Evolutionary conservation across 1,140 invertebrate genomes (phyloP), one percentile per base, ranked within the genome.

Genomic region (Helicoverpa zea): DNA sequence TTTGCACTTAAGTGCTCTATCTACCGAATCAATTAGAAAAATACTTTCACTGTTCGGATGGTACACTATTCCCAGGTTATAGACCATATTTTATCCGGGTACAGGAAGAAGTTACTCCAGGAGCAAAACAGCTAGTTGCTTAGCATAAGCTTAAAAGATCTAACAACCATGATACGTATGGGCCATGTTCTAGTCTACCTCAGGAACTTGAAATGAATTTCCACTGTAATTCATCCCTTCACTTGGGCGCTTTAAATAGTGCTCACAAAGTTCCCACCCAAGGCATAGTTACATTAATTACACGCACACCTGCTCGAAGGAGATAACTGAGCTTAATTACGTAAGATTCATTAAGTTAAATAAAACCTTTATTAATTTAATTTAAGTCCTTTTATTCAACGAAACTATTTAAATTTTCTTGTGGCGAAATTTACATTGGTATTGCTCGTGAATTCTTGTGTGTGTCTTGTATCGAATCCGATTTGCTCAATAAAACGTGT

Each of bases 281-380:
- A 72, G n/a, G 52, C 18, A 59, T 47, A 30, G 72, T 16, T 18
- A 59, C 54, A 58, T 56, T 74, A 56, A 74, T 74, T 74, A 59
- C 30, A 74, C 54, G 52, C 72, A 74, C 72, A 74, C 72, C 72
- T 74, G 72, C 63, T 11, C 43, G 43, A 29, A 47, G 54, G 16
- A 74, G 54, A 74, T 74, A 58, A 35, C 35, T 43, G 54, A 58
- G 9, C 30, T 35, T 56, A 58, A 43, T 59, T 74, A 43, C 14
- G 29, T 43, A 13, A 56, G 30, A 58, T 73, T 73, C 16, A 73
- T 73, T 13, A 7, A 16, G 18, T 35, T 3, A 5, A 13, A 49
- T 64, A n/a, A 64, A 16, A 16, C 63, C 30, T 49, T 66, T 47
- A 43, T 43, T 43, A 43, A 3, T 43, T 43, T 43, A 43, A 43